Conservation (phyloP, 2,113 vertebrate species). For the Heterocephalus glaber region DNA sequence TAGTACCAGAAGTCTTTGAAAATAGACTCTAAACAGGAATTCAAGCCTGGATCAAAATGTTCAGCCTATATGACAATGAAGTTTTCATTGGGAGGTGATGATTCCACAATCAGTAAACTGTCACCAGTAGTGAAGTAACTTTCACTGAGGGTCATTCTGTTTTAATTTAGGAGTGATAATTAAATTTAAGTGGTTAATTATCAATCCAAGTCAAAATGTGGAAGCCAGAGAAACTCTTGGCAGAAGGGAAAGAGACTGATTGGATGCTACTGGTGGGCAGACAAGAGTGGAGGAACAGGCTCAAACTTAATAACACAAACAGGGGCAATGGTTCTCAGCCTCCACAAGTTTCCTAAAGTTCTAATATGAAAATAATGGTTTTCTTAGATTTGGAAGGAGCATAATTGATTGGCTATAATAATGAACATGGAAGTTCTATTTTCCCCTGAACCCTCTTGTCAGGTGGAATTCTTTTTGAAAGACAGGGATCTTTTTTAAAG, state of each 20-base stretch:
- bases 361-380: neutral
- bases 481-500: too few species aligned
- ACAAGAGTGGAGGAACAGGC: neutral
- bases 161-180: neutral
- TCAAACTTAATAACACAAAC: neutral
- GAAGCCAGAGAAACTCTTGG: neutral
- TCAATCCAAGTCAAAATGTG: neutral
- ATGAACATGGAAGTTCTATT: too few species aligned
- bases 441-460: too few species aligned
- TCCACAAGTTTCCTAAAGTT: neutral
- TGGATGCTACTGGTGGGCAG: neutral
- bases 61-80: neutral
- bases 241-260: neutral
- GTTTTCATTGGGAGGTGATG: neutral
- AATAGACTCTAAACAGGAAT: neutral
- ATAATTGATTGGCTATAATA: too few species aligned
- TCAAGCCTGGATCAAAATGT: neutral
- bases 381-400: neutral
- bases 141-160: neutral
- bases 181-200: neutral
- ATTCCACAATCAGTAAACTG: neutral
- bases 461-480: too few species aligned
- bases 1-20: neutral
- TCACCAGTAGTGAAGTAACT: neutral
- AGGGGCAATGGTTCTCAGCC: neutral